Conservation (phyloP, 2,888 invertebrate genomes). For the Biston betularia region DNA sequence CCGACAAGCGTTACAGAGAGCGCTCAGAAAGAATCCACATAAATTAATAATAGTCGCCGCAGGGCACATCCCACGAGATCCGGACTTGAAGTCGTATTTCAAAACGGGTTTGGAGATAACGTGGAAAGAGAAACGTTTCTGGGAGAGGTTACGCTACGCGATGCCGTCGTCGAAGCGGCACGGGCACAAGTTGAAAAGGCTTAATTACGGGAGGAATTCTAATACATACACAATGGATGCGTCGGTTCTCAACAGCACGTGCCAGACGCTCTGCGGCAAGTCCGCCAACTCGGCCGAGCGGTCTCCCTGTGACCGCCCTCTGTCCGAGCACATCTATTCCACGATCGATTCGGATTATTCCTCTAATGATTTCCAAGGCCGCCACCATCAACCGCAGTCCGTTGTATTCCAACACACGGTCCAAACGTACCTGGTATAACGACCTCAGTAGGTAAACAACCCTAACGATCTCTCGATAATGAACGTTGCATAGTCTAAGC, state of each 20-base stretch:
- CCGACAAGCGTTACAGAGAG: constrained; percentile 95
- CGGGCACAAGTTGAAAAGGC: constrained; percentile 83
- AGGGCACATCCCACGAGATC: constrained; percentile 93
- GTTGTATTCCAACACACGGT: constrained; percentile 82
- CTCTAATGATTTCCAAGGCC: constrained; percentile 83
- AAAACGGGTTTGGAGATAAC: constrained; percentile 94
- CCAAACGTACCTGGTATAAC: constrained; percentile 81
- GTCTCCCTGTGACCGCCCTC: constrained; percentile 89
- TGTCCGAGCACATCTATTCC: constrained; percentile 95
- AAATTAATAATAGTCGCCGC: constrained; percentile 95
- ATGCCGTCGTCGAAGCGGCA: constrained; percentile 93
- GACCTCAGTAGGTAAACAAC: constrained; percentile 55
- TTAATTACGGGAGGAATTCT: constrained; percentile 92
- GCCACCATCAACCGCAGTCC: constrained; percentile 78
- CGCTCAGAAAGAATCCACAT: constrained; percentile 92
- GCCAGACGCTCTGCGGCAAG: constrained; percentile 87
- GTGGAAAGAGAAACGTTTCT: constrained; percentile 97
- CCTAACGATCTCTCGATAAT: constrained; percentile 73
- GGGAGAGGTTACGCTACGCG: constrained; percentile 96
- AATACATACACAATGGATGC: constrained; percentile 94
- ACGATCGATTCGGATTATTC: constrained; percentile 96
- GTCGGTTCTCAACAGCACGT: constrained; percentile 87
- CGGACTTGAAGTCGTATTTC: constrained; percentile 95
- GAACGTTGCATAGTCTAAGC: constrained; percentile 69
- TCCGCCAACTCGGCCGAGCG: constrained; percentile 83